phyloP scores from a whole-genome alignment of 2,113 vertebrate genomes.

The Cyrtonyx montezumae region DNA sequence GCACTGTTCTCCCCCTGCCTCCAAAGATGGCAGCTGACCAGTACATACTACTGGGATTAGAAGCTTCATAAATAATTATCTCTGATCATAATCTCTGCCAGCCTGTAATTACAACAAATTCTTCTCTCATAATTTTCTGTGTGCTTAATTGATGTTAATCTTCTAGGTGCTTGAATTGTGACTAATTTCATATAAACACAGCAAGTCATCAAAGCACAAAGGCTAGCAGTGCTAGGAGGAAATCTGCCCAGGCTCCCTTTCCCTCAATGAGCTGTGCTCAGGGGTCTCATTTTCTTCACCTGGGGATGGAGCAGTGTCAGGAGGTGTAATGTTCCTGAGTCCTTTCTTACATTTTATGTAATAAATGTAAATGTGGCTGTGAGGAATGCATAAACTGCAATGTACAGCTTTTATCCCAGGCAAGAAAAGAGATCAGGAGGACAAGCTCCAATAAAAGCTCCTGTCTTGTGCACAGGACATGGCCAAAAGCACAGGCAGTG shows the following conservation, averaged over 20 bases:
- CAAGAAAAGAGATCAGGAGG: neutral
- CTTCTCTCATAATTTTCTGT: neutral
- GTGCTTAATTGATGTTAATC: neutral
- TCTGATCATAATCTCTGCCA: conserved; percentile 5
- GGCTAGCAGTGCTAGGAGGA: neutral
- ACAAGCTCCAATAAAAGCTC: neutral
- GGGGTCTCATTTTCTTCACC: neutral
- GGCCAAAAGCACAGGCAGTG: neutral
- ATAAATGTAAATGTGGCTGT: neutral
- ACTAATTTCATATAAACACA: neutral
- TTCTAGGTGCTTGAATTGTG: neutral
- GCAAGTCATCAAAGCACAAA: neutral
- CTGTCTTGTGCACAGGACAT: neutral
- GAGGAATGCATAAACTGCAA: neutral
- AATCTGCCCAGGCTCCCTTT: neutral
- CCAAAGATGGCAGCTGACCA: neutral
- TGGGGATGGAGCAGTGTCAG: neutral
- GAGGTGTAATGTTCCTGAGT: neutral
- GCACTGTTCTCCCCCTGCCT: neutral
- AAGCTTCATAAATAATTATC: neutral
- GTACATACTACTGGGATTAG: neutral
- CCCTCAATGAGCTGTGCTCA: neutral
- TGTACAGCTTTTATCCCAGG: neutral
- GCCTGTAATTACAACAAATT: conserved; percentile 29
- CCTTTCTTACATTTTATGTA: neutral